Evolutionary conservation across 2,888 invertebrate genomes (phyloP), one percentile per base, ranked within the genome.

Genomic region (Sthenelais limicola): DNA sequence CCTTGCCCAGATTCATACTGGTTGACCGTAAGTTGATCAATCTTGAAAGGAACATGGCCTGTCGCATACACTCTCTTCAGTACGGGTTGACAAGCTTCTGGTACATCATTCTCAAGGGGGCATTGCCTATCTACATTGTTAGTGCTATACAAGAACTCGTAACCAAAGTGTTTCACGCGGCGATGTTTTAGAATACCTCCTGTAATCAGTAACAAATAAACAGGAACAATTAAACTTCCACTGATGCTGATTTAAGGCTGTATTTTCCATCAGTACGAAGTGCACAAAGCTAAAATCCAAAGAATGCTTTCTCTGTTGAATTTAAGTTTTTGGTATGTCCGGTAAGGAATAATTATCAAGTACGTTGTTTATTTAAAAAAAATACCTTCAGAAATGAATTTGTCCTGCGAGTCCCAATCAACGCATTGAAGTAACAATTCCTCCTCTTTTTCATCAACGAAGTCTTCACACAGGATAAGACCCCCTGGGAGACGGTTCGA

Each of bases 81-180:
- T 15, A 97, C 84, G 76, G 91, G 87, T 80, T 91, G 84, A 88
- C 94, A 95, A 78, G 91, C 90, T 3, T 84, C 76, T 0, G 97
- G 97, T 81, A 97, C 92, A 49, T 88, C 88, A 54, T 92, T 90
- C 0, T 88, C 79, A 18, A 87, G 88, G 0, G 95, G 94, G 68
- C 90, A 87, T 70, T 90, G 87, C 70, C 91, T 89, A 86, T 97
- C 93, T 0, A 97, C 93, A 88, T 93, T 93, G 88, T 97, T 97
- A 30, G 90, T 92, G 62, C 92, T 93, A 88, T 98, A 98, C 76
- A 92, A 89, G 87, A 98, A 98, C 85, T 96, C 94, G 87, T 92
- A 97, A 0, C 97, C 97, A 89, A 92, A 97, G 89, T 97, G 97
- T 84, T 92, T 93, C 0, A 97, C 97, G 88, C 91, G 91, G 47